phyloP scores from a whole-genome alignment of 2,113 vertebrate species.

The Odocoileus virginianus region DNA sequence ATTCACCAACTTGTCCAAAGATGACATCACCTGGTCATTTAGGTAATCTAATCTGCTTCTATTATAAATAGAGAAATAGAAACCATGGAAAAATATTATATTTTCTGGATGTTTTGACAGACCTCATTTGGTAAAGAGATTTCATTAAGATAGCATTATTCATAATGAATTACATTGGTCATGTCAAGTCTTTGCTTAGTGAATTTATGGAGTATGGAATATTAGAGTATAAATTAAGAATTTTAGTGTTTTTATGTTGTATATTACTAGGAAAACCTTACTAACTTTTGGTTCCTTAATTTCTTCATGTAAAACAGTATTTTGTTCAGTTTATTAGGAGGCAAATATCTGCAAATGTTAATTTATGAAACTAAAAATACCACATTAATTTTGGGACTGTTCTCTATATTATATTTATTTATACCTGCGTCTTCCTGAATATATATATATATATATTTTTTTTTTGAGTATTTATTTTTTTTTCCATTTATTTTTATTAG shows the following conservation, averaged over 20 bases:
- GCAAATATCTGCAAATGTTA: not conserved
- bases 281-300: not conserved
- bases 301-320: not conserved
- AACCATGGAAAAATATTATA: not conserved
- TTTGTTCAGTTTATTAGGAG: not conserved
- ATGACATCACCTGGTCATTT: slow-evolving; percentile 64
- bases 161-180: not conserved
- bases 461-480: too few relatives aligned
- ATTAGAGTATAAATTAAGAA: not conserved
- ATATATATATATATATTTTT: not conserved
- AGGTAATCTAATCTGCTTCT: slow-evolving; percentile 86
- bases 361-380: slow-evolving; percentile 14
- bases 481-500: too few relatives aligned
- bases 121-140: not conserved
- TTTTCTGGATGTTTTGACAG: slow-evolving; percentile 11
- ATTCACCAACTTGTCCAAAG: slow-evolving; percentile 82
- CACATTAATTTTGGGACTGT: not conserved
- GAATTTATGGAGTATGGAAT: not conserved
- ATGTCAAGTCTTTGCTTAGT: not conserved
- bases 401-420: not conserved
- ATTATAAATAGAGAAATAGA: slow-evolving; percentile 33
- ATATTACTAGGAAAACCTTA: not conserved
- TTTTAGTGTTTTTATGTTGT: not conserved
- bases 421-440: not conserved
- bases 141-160: slow-evolving; percentile 6